Conservation (phyloP, 2,888 invertebrate genomes). For the Tenodera sinensis region DNA sequence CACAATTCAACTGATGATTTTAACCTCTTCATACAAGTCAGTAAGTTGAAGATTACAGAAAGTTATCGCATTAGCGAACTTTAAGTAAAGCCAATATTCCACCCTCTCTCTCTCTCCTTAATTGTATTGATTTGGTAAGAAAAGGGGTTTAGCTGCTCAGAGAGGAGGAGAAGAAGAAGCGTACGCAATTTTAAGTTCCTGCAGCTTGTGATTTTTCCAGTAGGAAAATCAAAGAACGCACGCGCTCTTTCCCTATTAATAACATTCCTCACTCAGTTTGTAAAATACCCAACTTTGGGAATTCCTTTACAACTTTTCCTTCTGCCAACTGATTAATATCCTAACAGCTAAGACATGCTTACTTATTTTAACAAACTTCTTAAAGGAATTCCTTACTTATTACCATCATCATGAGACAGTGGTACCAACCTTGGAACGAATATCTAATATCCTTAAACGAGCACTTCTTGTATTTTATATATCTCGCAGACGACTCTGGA, state of each 20-base stretch:
- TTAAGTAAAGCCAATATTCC: background rate
- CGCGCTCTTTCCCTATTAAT: background rate
- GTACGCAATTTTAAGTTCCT: background rate
- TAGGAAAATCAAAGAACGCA: background rate
- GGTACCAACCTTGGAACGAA: too few relatives aligned
- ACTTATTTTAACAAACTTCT: background rate
- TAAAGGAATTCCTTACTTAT: background rate
- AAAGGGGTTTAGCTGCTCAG: background rate
- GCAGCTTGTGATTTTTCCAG: background rate
- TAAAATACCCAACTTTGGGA: background rate
- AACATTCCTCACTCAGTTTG: background rate
- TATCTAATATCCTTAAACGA: too few relatives aligned
- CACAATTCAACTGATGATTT: background rate
- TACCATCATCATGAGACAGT: background rate
- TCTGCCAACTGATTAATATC: background rate
- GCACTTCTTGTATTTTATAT: too few relatives aligned
- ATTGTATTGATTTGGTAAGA: background rate
- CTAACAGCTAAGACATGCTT: background rate
- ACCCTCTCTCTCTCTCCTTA: background rate
- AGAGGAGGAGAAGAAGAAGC: too few relatives aligned
- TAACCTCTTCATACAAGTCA: background rate
- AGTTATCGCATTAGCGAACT: background rate
- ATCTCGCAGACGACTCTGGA: too few relatives aligned
- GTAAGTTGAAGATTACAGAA: background rate
- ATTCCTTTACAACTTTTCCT: background rate